A percentile compares a stretch with the other conserved stretches of the same genome.
phyloP scores from a whole-genome alignment of 2,797 vertebrate species.

The Podargus strigoides region DNA sequence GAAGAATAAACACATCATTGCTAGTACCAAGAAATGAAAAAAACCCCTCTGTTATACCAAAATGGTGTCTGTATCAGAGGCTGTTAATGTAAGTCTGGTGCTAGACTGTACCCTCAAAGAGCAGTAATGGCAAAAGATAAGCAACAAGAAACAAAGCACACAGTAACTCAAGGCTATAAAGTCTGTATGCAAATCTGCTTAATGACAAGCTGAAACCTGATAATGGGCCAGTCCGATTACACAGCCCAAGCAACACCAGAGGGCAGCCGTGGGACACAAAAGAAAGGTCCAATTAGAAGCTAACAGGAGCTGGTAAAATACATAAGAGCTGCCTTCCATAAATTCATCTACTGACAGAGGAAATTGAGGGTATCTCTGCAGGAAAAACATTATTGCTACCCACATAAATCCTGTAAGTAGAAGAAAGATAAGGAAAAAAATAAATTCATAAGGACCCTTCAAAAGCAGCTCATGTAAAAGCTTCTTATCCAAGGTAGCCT shows the following conservation, averaged over 20 bases:
- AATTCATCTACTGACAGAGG: background rate
- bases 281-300: accelerated
- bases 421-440: background rate
- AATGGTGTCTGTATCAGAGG: accelerated
- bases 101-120: background rate
- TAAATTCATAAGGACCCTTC: background rate
- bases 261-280: background rate
- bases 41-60: background rate
- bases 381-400: background rate
- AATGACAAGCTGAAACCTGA: background rate
- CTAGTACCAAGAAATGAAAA: background rate
- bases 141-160: background rate
- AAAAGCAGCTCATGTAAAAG: background rate
- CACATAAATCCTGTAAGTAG: accelerated
- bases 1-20: background rate
- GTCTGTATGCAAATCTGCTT: background rate
- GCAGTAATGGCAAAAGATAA: background rate
- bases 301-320: accelerated
- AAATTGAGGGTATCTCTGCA: background rate
- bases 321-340: background rate
- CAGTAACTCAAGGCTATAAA: background rate
- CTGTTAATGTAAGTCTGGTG: background rate
- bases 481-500: background rate
- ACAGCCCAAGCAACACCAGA: background rate
- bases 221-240: accelerated